Conservation (phyloP, 2,113 vertebrate species). For the Haemorhous mexicanus region DNA sequence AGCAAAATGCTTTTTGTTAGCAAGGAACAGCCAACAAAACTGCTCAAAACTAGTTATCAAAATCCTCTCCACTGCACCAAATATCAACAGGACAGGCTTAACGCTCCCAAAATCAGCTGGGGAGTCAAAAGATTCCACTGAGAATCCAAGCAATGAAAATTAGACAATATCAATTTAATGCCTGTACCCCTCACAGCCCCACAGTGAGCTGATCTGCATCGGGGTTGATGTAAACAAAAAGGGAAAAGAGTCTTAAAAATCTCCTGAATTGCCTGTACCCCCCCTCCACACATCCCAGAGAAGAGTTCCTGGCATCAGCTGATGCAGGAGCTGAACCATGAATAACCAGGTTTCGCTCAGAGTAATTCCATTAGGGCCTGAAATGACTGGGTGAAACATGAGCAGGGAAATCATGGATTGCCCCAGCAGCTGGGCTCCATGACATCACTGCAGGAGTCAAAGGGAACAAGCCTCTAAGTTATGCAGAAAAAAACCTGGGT, state of each 20-base stretch:
- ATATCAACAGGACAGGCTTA: background rate
- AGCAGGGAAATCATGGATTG: constrained; percentile 71
- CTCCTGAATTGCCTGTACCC: background rate
- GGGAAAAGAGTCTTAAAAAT: background rate
- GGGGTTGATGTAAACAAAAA: background rate
- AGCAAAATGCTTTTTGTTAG: background rate
- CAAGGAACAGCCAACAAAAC: background rate
- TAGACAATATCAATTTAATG: background rate
- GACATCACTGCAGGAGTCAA: constrained; percentile 76
- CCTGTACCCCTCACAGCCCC: background rate
- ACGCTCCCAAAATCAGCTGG: background rate
- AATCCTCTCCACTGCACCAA: background rate
- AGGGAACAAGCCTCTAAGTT: constrained; percentile 67
- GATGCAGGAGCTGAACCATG: constrained; percentile 65
- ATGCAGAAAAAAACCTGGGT: constrained; percentile 61
- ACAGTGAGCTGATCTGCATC: background rate
- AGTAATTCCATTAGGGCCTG: constrained; percentile 75
- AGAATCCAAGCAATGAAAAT: background rate
- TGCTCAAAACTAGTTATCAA: background rate
- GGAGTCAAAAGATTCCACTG: background rate
- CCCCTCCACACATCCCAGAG: background rate
- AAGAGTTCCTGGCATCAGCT: constrained; percentile 64
- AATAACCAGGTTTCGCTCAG: constrained; percentile 57
- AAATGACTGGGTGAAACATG: constrained; percentile 73
- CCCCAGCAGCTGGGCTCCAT: constrained; percentile 75